Percentiles rank a stretch among this genome's conserved stretches.
phyloP scores from a whole-genome alignment of 2,888 invertebrate species.

The Melanotus villosus region DNA sequence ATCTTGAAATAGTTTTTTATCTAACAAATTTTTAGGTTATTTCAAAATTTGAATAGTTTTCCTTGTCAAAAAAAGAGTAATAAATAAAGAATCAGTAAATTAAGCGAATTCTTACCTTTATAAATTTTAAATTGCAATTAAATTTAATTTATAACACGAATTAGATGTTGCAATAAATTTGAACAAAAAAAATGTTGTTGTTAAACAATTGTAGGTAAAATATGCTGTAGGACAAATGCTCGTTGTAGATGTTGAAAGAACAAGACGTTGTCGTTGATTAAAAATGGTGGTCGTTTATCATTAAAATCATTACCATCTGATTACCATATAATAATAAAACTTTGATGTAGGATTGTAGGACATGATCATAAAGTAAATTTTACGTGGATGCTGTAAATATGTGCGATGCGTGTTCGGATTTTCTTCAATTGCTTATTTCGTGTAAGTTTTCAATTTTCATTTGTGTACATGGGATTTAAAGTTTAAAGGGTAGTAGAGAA shows the following conservation, averaged over 20 bases:
- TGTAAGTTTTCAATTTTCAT: constrained; percentile 74
- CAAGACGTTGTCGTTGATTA: constrained; percentile 55
- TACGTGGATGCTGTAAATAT: constrained; percentile 68
- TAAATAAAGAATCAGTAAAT: no score
- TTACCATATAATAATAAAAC: constrained; percentile 49
- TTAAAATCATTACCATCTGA: constrained; percentile 60
- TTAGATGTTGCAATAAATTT: no score
- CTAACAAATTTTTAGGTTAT: no score
- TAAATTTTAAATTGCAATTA: no score
- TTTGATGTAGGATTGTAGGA: constrained; percentile 46
- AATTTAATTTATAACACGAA: no score
- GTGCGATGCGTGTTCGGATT: constrained; percentile 97
- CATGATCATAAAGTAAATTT: constrained; percentile 50
- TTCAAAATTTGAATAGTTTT: no score
- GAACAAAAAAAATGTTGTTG: no score
- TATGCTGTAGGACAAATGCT: background rate
- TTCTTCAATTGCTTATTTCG: constrained; percentile 90
- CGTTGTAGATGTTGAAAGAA: background rate
- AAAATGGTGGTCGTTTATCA: constrained; percentile 66
- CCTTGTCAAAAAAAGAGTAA: no score
- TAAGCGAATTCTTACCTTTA: no score
- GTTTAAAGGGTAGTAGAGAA: constrained; percentile 34
- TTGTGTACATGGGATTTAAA: constrained; percentile 31
- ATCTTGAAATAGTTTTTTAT: no score
- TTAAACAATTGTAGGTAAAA: no score